Percentiles rank a stretch among this genome's conserved stretches.
phyloP scores from a whole-genome alignment of 2,888 invertebrate genomes.

The Oxytorus armatus region DNA sequence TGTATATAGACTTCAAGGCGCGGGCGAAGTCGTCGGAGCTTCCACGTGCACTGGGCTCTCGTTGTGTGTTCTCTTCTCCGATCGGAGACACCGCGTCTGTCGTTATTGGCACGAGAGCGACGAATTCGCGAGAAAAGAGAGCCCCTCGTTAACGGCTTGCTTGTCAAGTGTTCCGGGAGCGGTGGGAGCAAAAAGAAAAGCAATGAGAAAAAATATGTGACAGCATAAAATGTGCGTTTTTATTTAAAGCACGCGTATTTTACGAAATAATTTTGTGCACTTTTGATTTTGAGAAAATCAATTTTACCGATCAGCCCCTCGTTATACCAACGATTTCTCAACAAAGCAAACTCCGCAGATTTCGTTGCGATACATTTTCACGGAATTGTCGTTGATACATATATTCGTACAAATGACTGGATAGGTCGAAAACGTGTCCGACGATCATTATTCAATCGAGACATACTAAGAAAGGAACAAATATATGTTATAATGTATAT shows the following conservation, averaged over 20 bases:
- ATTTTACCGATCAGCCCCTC: neutral
- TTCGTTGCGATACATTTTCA: slow-evolving; percentile 3
- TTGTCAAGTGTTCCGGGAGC: too few relatives aligned
- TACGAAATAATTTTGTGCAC: too few relatives aligned
- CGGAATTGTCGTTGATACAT: slow-evolving; percentile 2
- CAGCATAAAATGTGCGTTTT: too few relatives aligned
- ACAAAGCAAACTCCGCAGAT: slow-evolving; percentile 10
- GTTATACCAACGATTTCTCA: slow-evolving; percentile 13
- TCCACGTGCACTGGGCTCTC: slow-evolving; percentile 62
- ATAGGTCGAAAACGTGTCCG: slow-evolving; percentile 35
- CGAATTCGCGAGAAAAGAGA: slow-evolving; percentile 53
- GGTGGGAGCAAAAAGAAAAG: neutral
- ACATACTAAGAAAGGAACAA: neutral
- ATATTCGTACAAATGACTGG: slow-evolving; percentile 32
- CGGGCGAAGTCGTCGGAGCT: slow-evolving; percentile 41
- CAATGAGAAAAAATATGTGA: neutral
- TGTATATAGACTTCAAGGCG: neutral
- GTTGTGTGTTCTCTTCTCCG: slow-evolving; percentile 20
- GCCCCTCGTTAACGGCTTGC: slow-evolving; percentile 3
- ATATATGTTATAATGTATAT: neutral
- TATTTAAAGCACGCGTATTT: too few relatives aligned
- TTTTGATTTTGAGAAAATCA: slow-evolving; percentile 2
- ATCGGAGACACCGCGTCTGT: slow-evolving; percentile 64
- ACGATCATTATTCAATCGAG: slow-evolving; percentile 58
- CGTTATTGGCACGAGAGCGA: slow-evolving; percentile 63